Base-by-base conservation (phyloP, 1,140 invertebrate species). In the Triops cancriformis region DNA sequence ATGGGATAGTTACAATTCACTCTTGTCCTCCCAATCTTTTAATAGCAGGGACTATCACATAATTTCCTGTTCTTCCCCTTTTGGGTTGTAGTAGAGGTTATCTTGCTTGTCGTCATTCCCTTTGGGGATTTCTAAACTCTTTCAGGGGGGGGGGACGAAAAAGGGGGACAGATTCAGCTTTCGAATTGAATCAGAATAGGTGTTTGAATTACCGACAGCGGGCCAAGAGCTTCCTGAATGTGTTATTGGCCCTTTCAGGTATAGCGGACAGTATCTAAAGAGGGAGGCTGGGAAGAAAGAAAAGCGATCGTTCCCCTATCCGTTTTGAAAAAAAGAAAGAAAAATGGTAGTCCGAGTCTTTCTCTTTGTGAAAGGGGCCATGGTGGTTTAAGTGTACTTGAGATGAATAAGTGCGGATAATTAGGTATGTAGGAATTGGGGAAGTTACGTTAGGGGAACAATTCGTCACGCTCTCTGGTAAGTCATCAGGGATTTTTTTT, bases 291-390 rank as follows among this genome's bases (percentile, higher is more conserved):
- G 73, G 31, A 12, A 26, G 31, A 26, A 73, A 73, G 31, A 73
- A 73, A 73, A 37, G 31, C 2, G 31, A 37, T 37, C 31, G 31
- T 7, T n/a, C 31, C 23, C 73, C 26, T 73, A 26, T 72, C 64
- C 64, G n/a, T 72, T n/a, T 73, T 73, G 26, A 73, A 73, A 73
- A 73, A 31, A 73, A 73, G 26, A 14, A 14, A 31, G 31, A n/a
- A 26, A 26, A 73, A 73, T n/a, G n/a, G n/a, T n/a, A n/a, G n/a
- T n/a, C n/a, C n/a, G n/a, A 14, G 73, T 73, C 73, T 26, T 9
- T 73, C 9, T 9, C 11, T 27, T 26, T 31, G 14, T n/a, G 12
- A 37, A 73, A 42, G 31, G 37, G 73, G 31, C 26, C 26, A 74
- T 74, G 51, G 51, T 64, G 51, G 23, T 4, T 64, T 14, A 23